Evolutionary conservation across 2,113 vertebrate genomes (phyloP), one percentile per base, ranked within the genome.

Genomic region (Stigmatopora nigra): DNA sequence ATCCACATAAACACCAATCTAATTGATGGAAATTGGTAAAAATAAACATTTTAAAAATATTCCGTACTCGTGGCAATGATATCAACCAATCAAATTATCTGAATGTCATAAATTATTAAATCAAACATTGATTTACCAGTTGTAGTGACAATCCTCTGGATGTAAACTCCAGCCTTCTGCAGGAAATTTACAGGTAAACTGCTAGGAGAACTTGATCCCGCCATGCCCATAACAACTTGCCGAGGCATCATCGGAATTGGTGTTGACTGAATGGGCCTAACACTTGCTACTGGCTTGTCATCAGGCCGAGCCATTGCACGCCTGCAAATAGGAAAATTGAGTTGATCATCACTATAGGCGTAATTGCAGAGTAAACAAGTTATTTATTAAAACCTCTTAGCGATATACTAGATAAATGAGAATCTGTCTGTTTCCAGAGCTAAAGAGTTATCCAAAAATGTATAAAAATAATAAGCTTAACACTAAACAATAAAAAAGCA

Each of bases 181-280:
- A 99, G 88, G 84, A 93, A 96, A 87, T 97, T 97, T 83, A 98
- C 94, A 0, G 96, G 95, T 63, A 98, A 95, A 80, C 92, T 93
- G 77, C 92, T 84, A 3, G 91, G 83, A 5, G 93, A 83, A 75
- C 90, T 91, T 80, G 94, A 93, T 80, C 91, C 87, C 2, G 92
- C 90, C 65, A 94, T 65, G 38, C 93, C 90, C 82, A 95, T 82
- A 3, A 91, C 83, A 7, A 93, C 95, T 25, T 97, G 95, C 20
- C 97, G 93, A 48, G 97, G 97, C 95, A 98, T 94, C 97, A 99
- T 99, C 69, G 97, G 97, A 83, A 99, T 95, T 2, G 97, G 97
- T 0, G 97, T 99, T 36, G 97, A 98, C 82, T 99, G 96, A 75
- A 98, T 93, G 20, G 97, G 97, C 66, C 95, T 91, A 70, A 99